phyloP scores from a whole-genome alignment of 2,797 vertebrate genomes.

The Coccyzus lansbergi region DNA sequence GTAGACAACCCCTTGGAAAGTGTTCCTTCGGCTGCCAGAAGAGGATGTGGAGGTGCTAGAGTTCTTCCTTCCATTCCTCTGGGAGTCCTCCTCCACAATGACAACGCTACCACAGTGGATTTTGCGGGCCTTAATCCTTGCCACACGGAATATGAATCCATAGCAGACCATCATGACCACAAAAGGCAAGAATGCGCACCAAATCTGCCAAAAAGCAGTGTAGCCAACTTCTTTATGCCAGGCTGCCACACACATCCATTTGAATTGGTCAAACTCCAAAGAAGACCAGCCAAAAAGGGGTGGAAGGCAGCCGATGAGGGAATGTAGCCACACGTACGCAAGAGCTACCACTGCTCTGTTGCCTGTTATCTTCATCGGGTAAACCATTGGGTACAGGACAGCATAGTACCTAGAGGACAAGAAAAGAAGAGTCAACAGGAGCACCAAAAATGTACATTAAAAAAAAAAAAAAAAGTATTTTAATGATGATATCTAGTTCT shows the following conservation, averaged over 20 bases:
- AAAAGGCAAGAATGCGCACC: conserved; percentile 91
- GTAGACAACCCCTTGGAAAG: conserved; percentile 86
- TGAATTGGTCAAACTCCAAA: conserved; percentile 94
- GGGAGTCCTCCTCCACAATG: conserved; percentile 83
- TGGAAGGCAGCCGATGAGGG: conserved; percentile 92
- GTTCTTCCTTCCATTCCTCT: conserved; percentile 90
- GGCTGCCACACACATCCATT: conserved; percentile 95
- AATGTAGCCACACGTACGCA: conserved; percentile 94
- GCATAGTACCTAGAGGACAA: conserved; percentile 89
- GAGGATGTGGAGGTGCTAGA: conserved; percentile 95
- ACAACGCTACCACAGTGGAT: conserved; percentile 92
- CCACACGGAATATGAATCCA: conserved; percentile 95
- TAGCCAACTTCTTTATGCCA: conserved; percentile 92
- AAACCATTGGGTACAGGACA: conserved; percentile 97
- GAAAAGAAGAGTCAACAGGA: neutral
- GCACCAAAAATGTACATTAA: neutral
- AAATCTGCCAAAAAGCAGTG: conserved; percentile 93
- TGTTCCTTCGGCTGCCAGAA: conserved; percentile 87
- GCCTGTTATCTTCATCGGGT: conserved; percentile 98
- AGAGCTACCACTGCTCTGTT: conserved; percentile 92
- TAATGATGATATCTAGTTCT: neutral
- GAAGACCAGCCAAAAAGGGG: conserved; percentile 96
- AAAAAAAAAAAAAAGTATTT: neutral
- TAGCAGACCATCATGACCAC: conserved; percentile 92
- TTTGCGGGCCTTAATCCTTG: conserved; percentile 94